Evolutionary conservation across 2,113 vertebrate genomes (phyloP), one percentile per base, ranked within the genome.

Genomic region (Dasypus novemcinctus): DNA sequence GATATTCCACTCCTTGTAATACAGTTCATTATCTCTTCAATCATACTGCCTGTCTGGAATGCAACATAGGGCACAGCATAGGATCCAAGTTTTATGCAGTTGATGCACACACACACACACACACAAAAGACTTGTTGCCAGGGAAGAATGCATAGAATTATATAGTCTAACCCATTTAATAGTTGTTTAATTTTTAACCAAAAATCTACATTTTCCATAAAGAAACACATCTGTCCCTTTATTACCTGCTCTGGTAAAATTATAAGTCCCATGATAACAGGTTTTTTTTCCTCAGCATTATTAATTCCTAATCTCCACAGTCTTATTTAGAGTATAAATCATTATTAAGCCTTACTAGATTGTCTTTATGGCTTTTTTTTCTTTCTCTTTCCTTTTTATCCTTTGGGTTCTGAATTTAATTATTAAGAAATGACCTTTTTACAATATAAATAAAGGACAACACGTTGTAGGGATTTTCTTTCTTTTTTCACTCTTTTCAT

Each of bases 21-120:
- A 64, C n/a, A 97, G 64, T 94, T 94, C 63, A 95, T 97, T 97
- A 94, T 96, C 93, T 94, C 68, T 97, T 76, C 91, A 95, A 93
- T 94, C 95, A 90, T 36, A 64, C 43, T 92, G 41, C 36, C 78
- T 57, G 49, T 93, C 57, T 84, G 43, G 63, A 18, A 27, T 75
- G 78, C 0, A 12, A 75, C 0, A 12, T 79, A 66, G 84, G 78
- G 7, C 36, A 79, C 33, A 61, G 41, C 33, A 0, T 38, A 96
- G 38, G n/a, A 64, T 68, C 33, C 68, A 91, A 74, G 61, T 61
- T 93, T 96, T 38, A 87, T 95, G 2, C 49, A 54, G 13, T 23
- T 78, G 54, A 57, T 2, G 18, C 7, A 57, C 54, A 57, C 54
- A 57, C 54, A 57, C 54, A 57, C 20, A 57, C 54, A 57, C 54